These are phyloP conservation scores for Lasiurus cinereus DNA, from an alignment of 2,113 vertebrate genomes.

Conservation along the genomic window DNA sequence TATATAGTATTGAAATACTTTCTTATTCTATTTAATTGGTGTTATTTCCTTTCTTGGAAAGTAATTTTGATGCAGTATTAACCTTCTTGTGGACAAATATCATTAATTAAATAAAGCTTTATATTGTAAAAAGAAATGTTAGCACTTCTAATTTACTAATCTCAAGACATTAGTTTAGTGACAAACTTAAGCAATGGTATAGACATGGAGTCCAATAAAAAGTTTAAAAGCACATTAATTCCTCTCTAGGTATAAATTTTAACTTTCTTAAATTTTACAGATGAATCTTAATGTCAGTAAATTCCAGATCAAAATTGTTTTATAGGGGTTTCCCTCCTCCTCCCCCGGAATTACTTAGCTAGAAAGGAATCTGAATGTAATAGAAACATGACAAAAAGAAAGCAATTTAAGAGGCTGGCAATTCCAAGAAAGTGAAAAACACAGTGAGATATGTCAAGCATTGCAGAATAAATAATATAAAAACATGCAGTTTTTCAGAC, in stretches of 20 bases:
- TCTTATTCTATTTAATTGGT: background rate
- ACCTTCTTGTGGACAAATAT: background rate
- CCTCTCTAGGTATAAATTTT: background rate
- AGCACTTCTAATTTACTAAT: background rate
- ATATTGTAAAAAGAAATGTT: background rate
- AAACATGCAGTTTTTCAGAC: constrained; percentile 70
- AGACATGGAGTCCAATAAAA: background rate
- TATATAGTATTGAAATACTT: background rate
- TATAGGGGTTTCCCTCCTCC: background rate
- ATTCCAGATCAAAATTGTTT: constrained; percentile 28
- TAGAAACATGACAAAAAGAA: constrained; percentile 63
- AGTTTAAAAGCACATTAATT: background rate
- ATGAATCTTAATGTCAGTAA: constrained; percentile 31
- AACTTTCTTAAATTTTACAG: constrained; percentile 51
- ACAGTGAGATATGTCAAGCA: constrained; percentile 64
- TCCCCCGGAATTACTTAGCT: background rate
- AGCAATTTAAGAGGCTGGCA: constrained; percentile 58
- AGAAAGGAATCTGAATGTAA: constrained; percentile 63
- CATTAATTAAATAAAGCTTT: constrained; percentile 9
- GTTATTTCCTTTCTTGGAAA: constrained; percentile 25
- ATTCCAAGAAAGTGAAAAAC: constrained; percentile 71
- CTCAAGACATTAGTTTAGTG: background rate
- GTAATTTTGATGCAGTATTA: background rate
- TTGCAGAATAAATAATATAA: constrained; percentile 66
- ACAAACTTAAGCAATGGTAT: background rate